Evolutionary conservation across 1,140 invertebrate genomes (phyloP), one percentile per base, ranked within the genome.

Genomic region (Drosophila busckii): DNA sequence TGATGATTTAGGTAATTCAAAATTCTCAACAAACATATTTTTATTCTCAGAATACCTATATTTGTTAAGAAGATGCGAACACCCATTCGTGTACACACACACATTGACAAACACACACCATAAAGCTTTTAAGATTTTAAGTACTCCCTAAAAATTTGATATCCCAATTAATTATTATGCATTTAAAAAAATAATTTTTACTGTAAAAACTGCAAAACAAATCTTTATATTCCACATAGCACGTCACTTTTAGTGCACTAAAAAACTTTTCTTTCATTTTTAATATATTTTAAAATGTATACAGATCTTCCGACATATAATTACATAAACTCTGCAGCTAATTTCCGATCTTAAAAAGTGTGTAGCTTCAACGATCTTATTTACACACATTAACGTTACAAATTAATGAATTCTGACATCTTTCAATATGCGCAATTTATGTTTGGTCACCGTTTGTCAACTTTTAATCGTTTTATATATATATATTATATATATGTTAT

Each of bases 1-100:
- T 90, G 90, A 91, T 89, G 91, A 92, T 87, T 89, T 92, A 92
- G 92, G 92, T 93, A 93, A 93, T 88, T 82, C 64, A 65, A 54
- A 60, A 60, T 60, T 60, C 16, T 61, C 59, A 54, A 75, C 46
- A 65, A 52, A 44, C 3, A 28, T 19, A 64, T 48, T 44, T 32
- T 45, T 32, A 64, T 35, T 28, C 40, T 26, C 60, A 42, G 32
- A 10, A 19, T 31, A n/a, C n/a, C n/a, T n/a, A n/a, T n/a, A n/a
- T n/a, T n/a, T n/a, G n/a, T n/a, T n/a, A n/a, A n/a, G n/a, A n/a
- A n/a, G n/a, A n/a, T n/a, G n/a, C n/a, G n/a, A n/a, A 19, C 49
- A 41, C 26, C 45, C 22, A 35, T 41, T 46, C 41, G 69, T 48
- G 29, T 50, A 34, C 28, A 38, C 9, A 45, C 35, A 67, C 49